phyloP scores from a whole-genome alignment of 2,113 vertebrate genomes.

The Chitala chitala region DNA sequence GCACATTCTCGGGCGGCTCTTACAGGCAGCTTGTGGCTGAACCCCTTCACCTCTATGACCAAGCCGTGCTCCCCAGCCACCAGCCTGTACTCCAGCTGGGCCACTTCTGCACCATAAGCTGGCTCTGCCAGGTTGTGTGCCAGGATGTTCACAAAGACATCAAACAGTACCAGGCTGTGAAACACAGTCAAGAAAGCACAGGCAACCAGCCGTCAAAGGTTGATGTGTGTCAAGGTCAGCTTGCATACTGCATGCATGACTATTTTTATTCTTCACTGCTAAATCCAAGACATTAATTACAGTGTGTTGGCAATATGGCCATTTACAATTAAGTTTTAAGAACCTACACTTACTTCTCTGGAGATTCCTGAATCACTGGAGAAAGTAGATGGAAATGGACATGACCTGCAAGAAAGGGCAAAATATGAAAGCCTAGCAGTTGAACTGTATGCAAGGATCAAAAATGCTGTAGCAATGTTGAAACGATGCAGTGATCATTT shows the following conservation, averaged over 20 bases:
- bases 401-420: slow-evolving; percentile 63
- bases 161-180: slow-evolving; percentile 79
- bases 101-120: slow-evolving; percentile 89
- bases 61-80: slow-evolving; percentile 84
- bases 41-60: slow-evolving; percentile 83
- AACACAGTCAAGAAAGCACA: background rate
- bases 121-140: slow-evolving; percentile 91
- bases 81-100: slow-evolving; percentile 86
- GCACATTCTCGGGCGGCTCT: slow-evolving; percentile 45
- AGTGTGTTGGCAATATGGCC: too few relatives aligned
- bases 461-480: too few relatives aligned
- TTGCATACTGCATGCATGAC: too few relatives aligned
- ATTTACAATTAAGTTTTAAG: background rate
- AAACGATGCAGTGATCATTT: too few relatives aligned
- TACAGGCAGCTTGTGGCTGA: slow-evolving; percentile 91
- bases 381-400: slow-evolving; percentile 86
- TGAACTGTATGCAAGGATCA: too few relatives aligned
- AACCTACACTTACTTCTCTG: slow-evolving; percentile 76
- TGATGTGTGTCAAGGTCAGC: too few relatives aligned
- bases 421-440: slow-evolving; percentile 34
- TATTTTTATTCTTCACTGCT: too few relatives aligned
- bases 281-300: too few relatives aligned
- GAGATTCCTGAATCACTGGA: slow-evolving; percentile 81
- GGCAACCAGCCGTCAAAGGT: background rate
- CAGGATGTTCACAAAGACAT: slow-evolving; percentile 89